Base-by-base conservation (phyloP, 1,140 invertebrate genomes). In the Pogonus chalceus region DNA sequence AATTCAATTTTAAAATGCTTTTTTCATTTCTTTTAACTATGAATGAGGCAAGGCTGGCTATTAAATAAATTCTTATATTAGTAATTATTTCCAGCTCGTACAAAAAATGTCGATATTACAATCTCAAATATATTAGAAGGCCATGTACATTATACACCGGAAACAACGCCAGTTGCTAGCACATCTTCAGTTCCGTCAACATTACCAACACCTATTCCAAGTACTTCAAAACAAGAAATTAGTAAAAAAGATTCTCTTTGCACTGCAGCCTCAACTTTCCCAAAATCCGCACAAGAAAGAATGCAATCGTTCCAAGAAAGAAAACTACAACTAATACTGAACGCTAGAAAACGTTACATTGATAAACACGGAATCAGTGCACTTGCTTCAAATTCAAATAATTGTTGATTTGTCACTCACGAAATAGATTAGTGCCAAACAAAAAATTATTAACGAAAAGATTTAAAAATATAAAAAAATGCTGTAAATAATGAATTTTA, bases 71-170 rank as follows among this genome's bases (percentile, higher is more conserved):
- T 57, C n/a, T n/a, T n/a, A n/a, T 43, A 16, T 43, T 43, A 18
- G 3, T 43, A 31, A 10, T 16, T 10, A 43, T 58, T 79, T 73
- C 43, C 66, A 90, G 87, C 76, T 18, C 76, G 76, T 69, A 89
- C 88, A n/a, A 78, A 78, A 63, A 87, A 82, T 69, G 81, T 89
- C 20, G 87, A 89, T 65, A 68, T 82, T 20, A 89, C 88, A 4
- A 87, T 90, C 52, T 81, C 86, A 10, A 89, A 90, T 69, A 84
- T 90, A 64, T 70, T 90, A 10, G 87, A 90, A 68, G 86, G 86
- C 22, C 73, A 78, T 48, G 79, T 86, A 16, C 72, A 76, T 24
- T 87, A 80, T 64, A 78, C 72, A n/a, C 80, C 84, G 4, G 79
- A 83, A 65, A 54, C 69, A 48, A 54, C 64, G 31, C 43, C 60